These are phyloP conservation scores for Euspilapteryx auroguttella DNA, from an alignment of 2,888 invertebrate genomes.

Conservation along the genomic window DNA sequence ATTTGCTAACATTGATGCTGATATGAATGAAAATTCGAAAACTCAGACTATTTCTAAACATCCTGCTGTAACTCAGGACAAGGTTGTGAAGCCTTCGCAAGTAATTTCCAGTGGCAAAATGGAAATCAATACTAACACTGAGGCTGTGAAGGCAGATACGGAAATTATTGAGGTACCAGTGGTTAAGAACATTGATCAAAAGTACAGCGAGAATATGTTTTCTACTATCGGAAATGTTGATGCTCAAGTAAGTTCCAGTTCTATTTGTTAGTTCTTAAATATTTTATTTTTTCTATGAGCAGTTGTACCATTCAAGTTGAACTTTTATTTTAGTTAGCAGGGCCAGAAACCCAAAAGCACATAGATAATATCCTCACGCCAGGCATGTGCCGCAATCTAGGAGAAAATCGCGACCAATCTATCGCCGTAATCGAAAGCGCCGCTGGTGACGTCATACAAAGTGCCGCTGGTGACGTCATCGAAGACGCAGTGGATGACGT, in stretches of 20 bases:
- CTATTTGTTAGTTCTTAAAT: too few relatives aligned
- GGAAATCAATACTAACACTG: too few relatives aligned
- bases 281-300: too few relatives aligned
- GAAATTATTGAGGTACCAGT: too few relatives aligned
- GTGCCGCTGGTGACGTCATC: too few relatives aligned
- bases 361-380: slow-evolving; percentile 24
- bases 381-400: slow-evolving; percentile 15
- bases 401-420: too few relatives aligned
- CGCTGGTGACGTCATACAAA: too few relatives aligned
- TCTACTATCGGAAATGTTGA: slow-evolving; percentile 19
- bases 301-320: too few relatives aligned
- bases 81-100: background rate
- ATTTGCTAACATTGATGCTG: slow-evolving; percentile 42
- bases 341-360: slow-evolving; percentile 12
- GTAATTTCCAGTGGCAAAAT: too few relatives aligned
- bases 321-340: slow-evolving; percentile 11
- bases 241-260: slow-evolving; percentile 18
- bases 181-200: slow-evolving; percentile 10
- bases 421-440: too few relatives aligned
- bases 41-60: slow-evolving; percentile 11
- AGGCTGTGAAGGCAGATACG: too few relatives aligned
- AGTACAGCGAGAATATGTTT: slow-evolving; percentile 42
- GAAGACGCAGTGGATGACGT: too few relatives aligned
- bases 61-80: background rate
- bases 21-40: slow-evolving; percentile 16